These are phyloP conservation scores for Anticlea derivata DNA, from an alignment of 2,888 invertebrate species.

Conservation along the genomic window DNA sequence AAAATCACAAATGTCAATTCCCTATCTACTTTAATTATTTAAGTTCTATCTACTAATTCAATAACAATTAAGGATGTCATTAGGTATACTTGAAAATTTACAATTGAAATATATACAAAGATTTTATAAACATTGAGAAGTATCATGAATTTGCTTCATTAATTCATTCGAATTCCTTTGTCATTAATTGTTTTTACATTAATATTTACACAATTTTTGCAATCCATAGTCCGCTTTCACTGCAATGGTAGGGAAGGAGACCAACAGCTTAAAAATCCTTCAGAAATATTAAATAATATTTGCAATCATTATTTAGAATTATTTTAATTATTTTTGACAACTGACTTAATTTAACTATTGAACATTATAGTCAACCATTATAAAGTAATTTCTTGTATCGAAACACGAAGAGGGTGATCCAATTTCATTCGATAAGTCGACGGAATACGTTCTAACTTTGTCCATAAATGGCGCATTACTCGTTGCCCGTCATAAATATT, in stretches of 20 bases:
- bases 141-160: constrained; percentile 2
- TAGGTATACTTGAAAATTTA: constrained; percentile 49
- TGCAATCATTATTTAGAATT: too few relatives aligned
- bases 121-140: neutral
- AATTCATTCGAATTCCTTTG: neutral
- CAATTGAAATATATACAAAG: constrained; percentile 17
- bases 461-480: constrained; percentile 79
- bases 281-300: too few relatives aligned
- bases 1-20: constrained; percentile 70
- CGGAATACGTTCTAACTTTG: constrained; percentile 74
- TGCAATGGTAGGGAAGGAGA: too few relatives aligned
- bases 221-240: too few relatives aligned
- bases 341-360: too few relatives aligned
- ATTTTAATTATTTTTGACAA: too few relatives aligned
- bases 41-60: constrained; percentile 42
- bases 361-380: neutral
- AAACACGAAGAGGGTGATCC: constrained; percentile 46
- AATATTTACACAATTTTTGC: too few relatives aligned
- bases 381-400: constrained; percentile 31
- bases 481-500: constrained; percentile 80
- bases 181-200: too few relatives aligned
- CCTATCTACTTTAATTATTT: constrained; percentile 54
- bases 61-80: constrained; percentile 57
- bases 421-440: constrained; percentile 67
- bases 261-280: too few relatives aligned